These are phyloP conservation scores for Asbolus verrucosus DNA, from an alignment of 1,140 invertebrate species.

Conservation along the genomic window DNA sequence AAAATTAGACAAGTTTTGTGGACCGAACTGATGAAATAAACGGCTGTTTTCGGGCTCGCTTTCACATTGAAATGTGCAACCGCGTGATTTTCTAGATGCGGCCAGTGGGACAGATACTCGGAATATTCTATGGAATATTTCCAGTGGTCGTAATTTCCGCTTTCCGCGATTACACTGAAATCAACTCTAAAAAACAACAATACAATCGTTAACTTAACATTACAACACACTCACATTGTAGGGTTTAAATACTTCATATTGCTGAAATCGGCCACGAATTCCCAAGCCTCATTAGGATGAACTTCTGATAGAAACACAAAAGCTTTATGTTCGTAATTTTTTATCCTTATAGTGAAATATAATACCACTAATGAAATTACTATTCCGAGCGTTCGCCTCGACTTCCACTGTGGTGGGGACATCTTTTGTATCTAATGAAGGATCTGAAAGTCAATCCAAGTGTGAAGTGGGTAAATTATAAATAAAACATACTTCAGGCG, in stretches of 20 bases:
- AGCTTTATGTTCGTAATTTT: conserved; percentile 55
- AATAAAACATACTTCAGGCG: conserved; percentile 3
- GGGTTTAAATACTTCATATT: conserved; percentile 79
- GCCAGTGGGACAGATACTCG: conserved; percentile 74
- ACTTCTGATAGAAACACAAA: conserved; percentile 63
- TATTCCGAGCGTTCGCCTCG: conserved; percentile 39
- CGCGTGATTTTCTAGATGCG: conserved; percentile 71
- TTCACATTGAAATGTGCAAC: conserved; percentile 72
- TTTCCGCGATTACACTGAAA: conserved; percentile 73
- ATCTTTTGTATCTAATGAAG: conserved; percentile 47
- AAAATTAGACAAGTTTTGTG: conserved; percentile 75
- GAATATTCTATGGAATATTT: conserved; percentile 76
- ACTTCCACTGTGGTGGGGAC: conserved; percentile 55
- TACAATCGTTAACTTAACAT: neutral
- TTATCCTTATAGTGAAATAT: conserved; percentile 54
- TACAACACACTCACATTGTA: conserved; percentile 76
- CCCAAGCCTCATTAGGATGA: conserved; percentile 74
- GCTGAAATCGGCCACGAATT: conserved; percentile 79
- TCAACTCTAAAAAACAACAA: conserved; percentile 67
- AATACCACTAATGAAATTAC: conserved; percentile 47
- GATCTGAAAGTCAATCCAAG: neutral
- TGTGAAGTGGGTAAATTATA: neutral
- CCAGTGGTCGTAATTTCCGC: conserved; percentile 77
- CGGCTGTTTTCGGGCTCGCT: conserved; percentile 63
- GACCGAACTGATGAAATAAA: conserved; percentile 71